Evolutionary conservation across 2,888 invertebrate genomes (phyloP).

Genomic region (Cancer borealis): DNA sequence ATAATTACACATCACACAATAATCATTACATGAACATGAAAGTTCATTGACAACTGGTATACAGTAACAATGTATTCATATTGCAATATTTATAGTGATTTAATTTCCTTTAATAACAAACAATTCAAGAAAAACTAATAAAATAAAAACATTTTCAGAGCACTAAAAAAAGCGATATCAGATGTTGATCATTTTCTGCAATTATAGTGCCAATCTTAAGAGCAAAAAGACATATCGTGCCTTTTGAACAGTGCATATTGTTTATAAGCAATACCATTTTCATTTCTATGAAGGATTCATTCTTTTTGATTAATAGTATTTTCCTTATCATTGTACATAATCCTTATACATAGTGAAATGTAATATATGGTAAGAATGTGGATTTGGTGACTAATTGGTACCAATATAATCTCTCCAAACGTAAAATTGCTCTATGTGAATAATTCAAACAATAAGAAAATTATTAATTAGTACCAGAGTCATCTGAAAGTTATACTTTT

Average conservation of each 20-base stretch:
- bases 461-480: no score
- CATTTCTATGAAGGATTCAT: background rate
- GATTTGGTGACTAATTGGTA: no score
- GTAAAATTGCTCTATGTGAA: no score
- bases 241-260: background rate
- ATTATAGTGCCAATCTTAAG: background rate
- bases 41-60: background rate
- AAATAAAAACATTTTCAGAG: background rate
- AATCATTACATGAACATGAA: background rate
- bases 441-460: no score
- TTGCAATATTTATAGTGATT: background rate
- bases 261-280: background rate
- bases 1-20: conserved; percentile 8
- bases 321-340: background rate
- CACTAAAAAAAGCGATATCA: background rate
- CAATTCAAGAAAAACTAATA: background rate
- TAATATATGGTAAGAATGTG: background rate
- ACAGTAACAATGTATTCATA: background rate
- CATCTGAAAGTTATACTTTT: no score
- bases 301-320: background rate
- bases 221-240: background rate
- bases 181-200: background rate
- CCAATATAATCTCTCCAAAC: no score
- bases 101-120: background rate
- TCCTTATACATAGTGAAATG: background rate